These are phyloP conservation scores for Octodon degus DNA, from an alignment of 2,113 vertebrate species.

Conservation along the genomic window DNA sequence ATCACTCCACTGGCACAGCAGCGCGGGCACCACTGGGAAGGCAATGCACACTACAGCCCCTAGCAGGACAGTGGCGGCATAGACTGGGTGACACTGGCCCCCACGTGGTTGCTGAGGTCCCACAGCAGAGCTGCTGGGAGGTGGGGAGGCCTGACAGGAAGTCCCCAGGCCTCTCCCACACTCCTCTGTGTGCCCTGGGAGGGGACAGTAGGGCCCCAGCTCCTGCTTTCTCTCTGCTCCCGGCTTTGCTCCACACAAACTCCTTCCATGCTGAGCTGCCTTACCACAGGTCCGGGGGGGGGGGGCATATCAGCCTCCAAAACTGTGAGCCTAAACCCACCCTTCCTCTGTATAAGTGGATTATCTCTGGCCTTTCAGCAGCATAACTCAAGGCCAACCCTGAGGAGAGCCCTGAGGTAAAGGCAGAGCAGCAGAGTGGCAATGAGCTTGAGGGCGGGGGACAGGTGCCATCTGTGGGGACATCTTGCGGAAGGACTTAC, in stretches of 20 bases:
- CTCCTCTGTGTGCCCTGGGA: not conserved
- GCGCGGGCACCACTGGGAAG: rapidly evolving
- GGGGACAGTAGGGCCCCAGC: not conserved
- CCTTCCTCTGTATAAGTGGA: not conserved
- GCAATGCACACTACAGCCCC: no score
- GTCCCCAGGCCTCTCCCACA: not conserved
- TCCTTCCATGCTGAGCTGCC: not conserved
- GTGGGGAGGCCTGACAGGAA: no score
- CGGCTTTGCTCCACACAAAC: not conserved
- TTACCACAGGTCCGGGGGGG: not conserved
- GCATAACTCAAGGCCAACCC: not conserved
- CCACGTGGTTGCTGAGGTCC: not conserved
- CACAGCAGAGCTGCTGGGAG: not conserved
- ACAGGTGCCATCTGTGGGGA: no score
- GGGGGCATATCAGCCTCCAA: not conserved
- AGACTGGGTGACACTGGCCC: not conserved
- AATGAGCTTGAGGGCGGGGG: not conserved
- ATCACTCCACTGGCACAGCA: not conserved
- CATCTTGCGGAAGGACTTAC: not conserved
- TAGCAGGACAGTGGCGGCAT: not conserved
- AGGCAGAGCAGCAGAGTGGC: not conserved
- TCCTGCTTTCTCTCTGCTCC: not conserved
- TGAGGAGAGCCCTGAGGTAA: not conserved
- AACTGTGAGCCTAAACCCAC: not conserved
- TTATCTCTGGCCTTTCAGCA: not conserved